Evolutionary conservation across 2,797 vertebrate species (phyloP), one percentile per base, ranked within the genome.

Genomic region (Leontopithecus rosalia): DNA sequence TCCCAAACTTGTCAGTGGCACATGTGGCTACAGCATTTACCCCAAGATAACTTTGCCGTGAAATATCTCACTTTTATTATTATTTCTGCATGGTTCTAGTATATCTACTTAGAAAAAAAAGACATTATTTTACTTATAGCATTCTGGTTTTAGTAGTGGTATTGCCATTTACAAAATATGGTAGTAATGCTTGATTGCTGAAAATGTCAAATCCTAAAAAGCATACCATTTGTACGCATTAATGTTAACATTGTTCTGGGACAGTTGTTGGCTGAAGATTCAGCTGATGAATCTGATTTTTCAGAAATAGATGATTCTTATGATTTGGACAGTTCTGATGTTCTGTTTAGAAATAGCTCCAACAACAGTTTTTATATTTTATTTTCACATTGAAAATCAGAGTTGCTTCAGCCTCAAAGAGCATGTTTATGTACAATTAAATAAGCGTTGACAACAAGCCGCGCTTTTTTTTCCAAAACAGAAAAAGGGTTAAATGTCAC

Each of bases 211-310:
- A 67, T n/a, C 61, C 61, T 67, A n/a, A 33, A 64, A 67, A 33
- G 17, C 14, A 4, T 8, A n/a, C 15, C 61, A 19, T n/a, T n/a
- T 19, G 33, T 67, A 67, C 0, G 0, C 7, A 0, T 67, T 67
- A n/a, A 67, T 9, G 33, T 67, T n/a, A 67, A 33, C 33, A 67
- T n/a, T 67, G 61, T 33, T 67, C 61, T n/a, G 15, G 33, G 19
- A n/a, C 33, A 33, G 33, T 15, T 17, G 33, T 67, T 19, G 61
- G 33, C 61, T 67, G 61, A 67, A 33, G 61, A 17, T n/a, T 67
- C 15, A 67, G n/a, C 19, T 67, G 61, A n/a, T n/a, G 61, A n/a
- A 19, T n/a, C 61, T n/a, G 33, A 67, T 67, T 67, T 67, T 67
- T n/a, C 33, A 8, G 61, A 67, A n/a, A 9, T n/a, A 67, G 61